Evolutionary conservation across 2,797 vertebrate species (phyloP).

Genomic region (Pterois miles): DNA sequence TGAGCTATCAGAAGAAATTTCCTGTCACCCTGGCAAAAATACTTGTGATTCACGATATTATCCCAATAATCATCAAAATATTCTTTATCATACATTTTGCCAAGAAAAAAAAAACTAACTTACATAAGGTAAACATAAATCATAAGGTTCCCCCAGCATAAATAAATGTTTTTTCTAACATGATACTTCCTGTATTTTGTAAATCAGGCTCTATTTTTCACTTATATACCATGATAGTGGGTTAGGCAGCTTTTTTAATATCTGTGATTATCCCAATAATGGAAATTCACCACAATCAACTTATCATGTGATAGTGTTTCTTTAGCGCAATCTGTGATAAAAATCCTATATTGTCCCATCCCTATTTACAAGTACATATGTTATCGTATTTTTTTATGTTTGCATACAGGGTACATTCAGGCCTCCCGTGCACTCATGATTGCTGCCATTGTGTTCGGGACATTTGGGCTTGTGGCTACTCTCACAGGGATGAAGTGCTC

Average conservation of each 20-base stretch:
- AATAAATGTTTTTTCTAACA: neutral
- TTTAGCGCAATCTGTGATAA: neutral
- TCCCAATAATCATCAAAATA: neutral
- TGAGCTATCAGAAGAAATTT: neutral
- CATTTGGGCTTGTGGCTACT: constrained; percentile 81
- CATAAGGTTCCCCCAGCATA: neutral
- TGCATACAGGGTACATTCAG: constrained; percentile 87
- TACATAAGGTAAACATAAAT: neutral
- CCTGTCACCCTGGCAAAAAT: neutral
- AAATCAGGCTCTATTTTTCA: neutral
- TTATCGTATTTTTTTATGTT: neutral
- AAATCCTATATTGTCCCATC: neutral
- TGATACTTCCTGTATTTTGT: neutral
- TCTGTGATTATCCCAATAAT: neutral
- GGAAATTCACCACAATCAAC: neutral
- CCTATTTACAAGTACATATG: no score
- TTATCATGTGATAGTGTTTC: neutral
- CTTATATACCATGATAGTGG: neutral
- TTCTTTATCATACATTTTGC: no score
- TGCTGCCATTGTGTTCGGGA: constrained; percentile 84
- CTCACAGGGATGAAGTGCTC: constrained; percentile 88
- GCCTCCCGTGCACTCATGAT: constrained; percentile 92
- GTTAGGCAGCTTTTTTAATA: neutral
- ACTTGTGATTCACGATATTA: neutral
- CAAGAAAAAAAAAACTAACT: neutral